Evolutionary conservation across 2,113 vertebrate genomes (phyloP).

Genomic region (Arenaria interpres): DNA sequence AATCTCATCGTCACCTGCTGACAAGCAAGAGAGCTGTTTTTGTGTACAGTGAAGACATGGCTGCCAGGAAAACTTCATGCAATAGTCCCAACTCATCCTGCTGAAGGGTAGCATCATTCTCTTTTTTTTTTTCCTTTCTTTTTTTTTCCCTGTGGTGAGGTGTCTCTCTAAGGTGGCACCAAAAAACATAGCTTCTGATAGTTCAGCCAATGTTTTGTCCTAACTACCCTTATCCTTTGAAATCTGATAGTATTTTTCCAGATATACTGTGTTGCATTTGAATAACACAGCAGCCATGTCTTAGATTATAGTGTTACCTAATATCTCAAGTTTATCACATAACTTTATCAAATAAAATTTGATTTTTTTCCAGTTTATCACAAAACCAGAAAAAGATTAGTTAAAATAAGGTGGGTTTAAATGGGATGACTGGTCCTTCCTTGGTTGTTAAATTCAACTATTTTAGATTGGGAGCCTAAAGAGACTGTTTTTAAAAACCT

Average conservation of each 20-base stretch:
- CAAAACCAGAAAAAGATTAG: not conserved
- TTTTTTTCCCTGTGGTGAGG: not conserved
- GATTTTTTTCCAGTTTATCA: not conserved
- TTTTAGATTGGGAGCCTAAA: not conserved
- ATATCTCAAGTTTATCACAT: not conserved
- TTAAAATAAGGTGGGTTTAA: not conserved
- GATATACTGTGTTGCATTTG: not conserved
- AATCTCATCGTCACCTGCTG: not conserved
- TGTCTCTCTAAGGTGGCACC: not conserved
- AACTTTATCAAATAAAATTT: not conserved
- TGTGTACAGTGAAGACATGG: not conserved
- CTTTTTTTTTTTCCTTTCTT: not conserved
- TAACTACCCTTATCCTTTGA: fast-evolving
- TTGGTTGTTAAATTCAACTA: not conserved
- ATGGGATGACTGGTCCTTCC: not conserved
- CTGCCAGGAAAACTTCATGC: not conserved
- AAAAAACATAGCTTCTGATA: not conserved
- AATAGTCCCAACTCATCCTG: not conserved
- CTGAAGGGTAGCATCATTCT: not conserved
- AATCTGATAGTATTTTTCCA: not conserved
- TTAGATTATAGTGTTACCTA: not conserved
- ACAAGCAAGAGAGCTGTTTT: not conserved
- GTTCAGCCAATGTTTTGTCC: not conserved
- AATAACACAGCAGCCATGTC: not conserved
- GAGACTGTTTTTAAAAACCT: not conserved